Base-by-base conservation (phyloP, 2,888 invertebrate genomes). In the Ypsolopha sequella region DNA sequence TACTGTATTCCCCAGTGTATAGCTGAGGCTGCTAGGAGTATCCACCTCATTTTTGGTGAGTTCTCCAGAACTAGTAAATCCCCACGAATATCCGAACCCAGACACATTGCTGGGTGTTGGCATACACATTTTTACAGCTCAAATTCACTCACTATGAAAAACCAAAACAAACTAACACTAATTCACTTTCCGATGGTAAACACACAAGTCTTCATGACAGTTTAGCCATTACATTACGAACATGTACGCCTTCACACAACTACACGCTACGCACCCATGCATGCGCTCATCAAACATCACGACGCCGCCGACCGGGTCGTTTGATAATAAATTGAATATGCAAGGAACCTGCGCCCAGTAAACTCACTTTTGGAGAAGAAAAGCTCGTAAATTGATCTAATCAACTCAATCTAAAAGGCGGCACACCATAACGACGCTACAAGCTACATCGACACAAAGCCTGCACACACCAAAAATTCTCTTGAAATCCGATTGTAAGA, bases 31-130 rank as follows among this genome's bases (percentile, higher is more conserved):
- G 61, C 81, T 85, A 3, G 87, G 84, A 52, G 85, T 80, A 54
- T 87, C 87, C 65, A 87, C 86, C 63, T 87, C 87, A 57, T 74
- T 77, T 63, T 87, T 87, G 51, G 84, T 80, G 56, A 85, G 82
- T 57, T 87, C 87, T 43, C 85, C 82, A 11, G 85, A 69, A 55
- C 84, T 84, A 55, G 86, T 81, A 64, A 87, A 87, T 57, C 85
- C 85, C 87, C 87, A 87, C 56, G 86, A 80, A 64, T 87, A 87
- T 50, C 86, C 87, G 67, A 87, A 87, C 56, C 86, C 85, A 66
- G 87, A 76, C 54, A 87, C 87, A 79, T 87, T 87, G 58, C 78
- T 86, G 63, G 86, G 86, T 58, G 86, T 87, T 60, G 87, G 87
- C 87, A 87, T 87, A 81, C 87, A 87, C 87, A 87, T 87, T 71